phyloP scores from a whole-genome alignment of 2,888 invertebrate genomes.

The Dendrolimus houi region DNA sequence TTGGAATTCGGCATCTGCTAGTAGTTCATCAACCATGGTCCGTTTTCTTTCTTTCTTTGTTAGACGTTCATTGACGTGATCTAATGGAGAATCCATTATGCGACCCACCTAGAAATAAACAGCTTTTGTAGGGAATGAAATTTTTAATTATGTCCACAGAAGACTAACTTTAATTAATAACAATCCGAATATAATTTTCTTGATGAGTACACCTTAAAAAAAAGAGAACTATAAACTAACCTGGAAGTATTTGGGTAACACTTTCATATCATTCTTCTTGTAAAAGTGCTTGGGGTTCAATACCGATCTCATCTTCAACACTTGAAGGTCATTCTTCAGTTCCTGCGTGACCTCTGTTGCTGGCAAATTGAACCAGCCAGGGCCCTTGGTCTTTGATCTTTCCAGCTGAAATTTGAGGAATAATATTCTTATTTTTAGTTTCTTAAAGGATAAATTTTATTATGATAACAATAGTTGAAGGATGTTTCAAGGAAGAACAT shows the following conservation, averaged over 20 bases:
- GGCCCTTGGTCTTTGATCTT: slow-evolving; percentile 87
- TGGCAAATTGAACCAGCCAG: slow-evolving; percentile 92
- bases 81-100: slow-evolving; percentile 89
- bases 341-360: slow-evolving; percentile 94
- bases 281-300: slow-evolving; percentile 96
- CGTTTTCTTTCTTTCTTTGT: slow-evolving; percentile 91
- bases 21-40: slow-evolving; percentile 94
- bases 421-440: background rate
- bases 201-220: too few relatives aligned
- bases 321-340: slow-evolving; percentile 88
- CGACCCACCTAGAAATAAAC: slow-evolving; percentile 79
- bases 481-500: too few relatives aligned
- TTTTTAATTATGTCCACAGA: background rate
- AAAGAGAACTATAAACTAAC: slow-evolving; percentile 50
- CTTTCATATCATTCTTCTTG: slow-evolving; percentile 92
- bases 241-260: slow-evolving; percentile 95
- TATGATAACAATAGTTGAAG: too few relatives aligned
- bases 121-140: background rate
- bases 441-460: too few relatives aligned
- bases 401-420: slow-evolving; percentile 73
- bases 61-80: slow-evolving; percentile 89
- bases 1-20: slow-evolving; percentile 91
- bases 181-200: too few relatives aligned
- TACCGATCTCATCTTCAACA: slow-evolving; percentile 94
- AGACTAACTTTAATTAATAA: too few relatives aligned